phyloP scores from a whole-genome alignment of 2,888 invertebrate species.

The Trachelus iudaicus region DNA sequence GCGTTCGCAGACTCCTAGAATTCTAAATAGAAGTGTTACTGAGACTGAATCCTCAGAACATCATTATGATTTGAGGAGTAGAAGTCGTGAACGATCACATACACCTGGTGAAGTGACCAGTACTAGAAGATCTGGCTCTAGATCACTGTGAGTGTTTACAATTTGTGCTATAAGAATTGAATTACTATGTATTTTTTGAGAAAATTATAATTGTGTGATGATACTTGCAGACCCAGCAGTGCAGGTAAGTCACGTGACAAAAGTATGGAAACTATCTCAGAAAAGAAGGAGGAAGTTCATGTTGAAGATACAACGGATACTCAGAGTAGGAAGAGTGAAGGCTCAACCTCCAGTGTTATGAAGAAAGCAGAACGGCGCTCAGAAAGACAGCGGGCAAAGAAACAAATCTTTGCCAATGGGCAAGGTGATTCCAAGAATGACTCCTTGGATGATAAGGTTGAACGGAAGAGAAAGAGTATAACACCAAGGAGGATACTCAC shows the following conservation, averaged over 20 bases:
- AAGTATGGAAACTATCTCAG: constrained; percentile 48
- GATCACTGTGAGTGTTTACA: constrained; percentile 42
- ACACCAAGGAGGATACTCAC: constrained; percentile 45
- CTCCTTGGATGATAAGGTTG: constrained; percentile 47
- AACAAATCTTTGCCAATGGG: constrained; percentile 52
- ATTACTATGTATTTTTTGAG: neutral
- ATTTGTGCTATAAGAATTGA: neutral
- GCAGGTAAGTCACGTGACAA: constrained; percentile 40
- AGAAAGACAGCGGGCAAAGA: constrained; percentile 54
- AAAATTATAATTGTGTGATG: neutral
- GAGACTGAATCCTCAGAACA: constrained; percentile 50
- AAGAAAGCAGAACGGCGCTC: constrained; percentile 54
- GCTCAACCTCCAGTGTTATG: constrained; percentile 26
- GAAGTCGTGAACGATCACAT: constrained; percentile 55
- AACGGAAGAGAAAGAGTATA: constrained; percentile 65
- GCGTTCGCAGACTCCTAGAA: constrained; percentile 57
- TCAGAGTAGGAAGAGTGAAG: constrained; percentile 36
- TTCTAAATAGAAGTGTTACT: constrained; percentile 29
- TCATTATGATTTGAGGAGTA: constrained; percentile 53
- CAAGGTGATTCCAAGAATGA: constrained; percentile 51
- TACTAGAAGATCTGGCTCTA: constrained; percentile 48
- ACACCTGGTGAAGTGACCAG: constrained; percentile 55
- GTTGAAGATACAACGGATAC: constrained; percentile 27
- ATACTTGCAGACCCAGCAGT: constrained; percentile 39
- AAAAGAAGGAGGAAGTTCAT: constrained; percentile 41